A percentile compares a stretch with the other conserved stretches of the same genome.
Evolutionary conservation across 1,140 invertebrate genomes (phyloP).

Genomic region (Anoplolepis gracilipes): DNA sequence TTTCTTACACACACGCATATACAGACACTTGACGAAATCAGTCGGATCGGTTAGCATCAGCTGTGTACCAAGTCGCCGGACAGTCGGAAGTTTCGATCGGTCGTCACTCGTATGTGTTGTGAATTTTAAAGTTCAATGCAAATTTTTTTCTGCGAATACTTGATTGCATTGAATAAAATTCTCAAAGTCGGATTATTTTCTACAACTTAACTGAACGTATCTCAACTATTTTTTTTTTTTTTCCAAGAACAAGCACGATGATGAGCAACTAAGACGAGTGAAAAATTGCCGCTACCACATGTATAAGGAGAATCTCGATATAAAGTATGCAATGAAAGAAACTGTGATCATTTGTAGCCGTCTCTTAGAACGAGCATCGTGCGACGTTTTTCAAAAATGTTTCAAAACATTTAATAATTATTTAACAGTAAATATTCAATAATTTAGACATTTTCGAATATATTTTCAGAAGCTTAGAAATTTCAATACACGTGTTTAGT

Average conservation of each 20-base stretch:
- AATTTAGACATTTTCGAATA: not conserved
- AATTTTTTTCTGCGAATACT: not conserved
- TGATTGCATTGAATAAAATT: not conserved
- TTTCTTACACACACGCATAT: conserved; percentile 61
- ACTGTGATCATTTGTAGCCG: not conserved
- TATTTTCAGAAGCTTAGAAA: not conserved
- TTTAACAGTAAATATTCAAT: not conserved
- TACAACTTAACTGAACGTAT: not conserved
- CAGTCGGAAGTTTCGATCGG: not conserved
- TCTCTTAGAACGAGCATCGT: not conserved
- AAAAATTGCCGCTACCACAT: not conserved
- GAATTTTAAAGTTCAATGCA: not conserved
- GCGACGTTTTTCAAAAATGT: too few relatives aligned
- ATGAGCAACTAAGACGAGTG: not conserved
- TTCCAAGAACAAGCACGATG: not conserved
- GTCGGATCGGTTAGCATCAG: conserved; percentile 55
- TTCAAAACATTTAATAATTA: not conserved
- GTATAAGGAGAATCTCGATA: not conserved
- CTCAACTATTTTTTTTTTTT: not conserved
- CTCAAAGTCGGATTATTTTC: not conserved
- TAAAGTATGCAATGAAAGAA: not conserved
- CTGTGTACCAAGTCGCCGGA: not conserved
- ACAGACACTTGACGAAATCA: conserved; percentile 64
- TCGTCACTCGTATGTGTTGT: not conserved
- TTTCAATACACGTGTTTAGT: not conserved